phyloP scores from a whole-genome alignment of 2,797 vertebrate genomes.

The Silurus aristotelis region DNA sequence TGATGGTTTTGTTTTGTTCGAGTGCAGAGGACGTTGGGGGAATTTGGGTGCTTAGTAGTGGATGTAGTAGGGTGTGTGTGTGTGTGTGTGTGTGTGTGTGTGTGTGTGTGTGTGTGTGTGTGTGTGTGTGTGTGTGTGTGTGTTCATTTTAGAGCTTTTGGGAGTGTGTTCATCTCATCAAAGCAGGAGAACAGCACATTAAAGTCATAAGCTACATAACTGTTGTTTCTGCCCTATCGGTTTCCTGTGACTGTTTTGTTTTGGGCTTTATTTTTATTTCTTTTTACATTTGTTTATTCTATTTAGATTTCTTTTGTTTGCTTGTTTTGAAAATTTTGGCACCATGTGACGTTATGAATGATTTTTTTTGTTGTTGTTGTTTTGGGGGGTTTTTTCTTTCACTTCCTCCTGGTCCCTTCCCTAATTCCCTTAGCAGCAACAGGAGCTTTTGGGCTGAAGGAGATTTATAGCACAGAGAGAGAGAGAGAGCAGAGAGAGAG shows the following conservation, averaged over 20 bases:
- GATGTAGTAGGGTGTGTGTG: no score
- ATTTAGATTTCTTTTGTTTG: no score
- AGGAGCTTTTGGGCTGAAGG: conserved; percentile 16
- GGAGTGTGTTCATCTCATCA: not conserved
- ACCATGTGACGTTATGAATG: not conserved
- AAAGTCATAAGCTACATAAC: conserved; percentile 17
- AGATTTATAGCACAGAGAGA: conserved; percentile 36
- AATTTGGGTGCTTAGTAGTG: not conserved
- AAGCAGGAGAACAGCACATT: not conserved
- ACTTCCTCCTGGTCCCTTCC: not conserved
- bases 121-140: conserved; percentile 3
- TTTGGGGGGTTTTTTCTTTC: no score
- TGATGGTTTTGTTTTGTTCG: not conserved
- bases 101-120: conserved; percentile 2
- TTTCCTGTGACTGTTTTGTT: not conserved
- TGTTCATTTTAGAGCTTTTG: not conserved
- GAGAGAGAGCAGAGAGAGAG: not conserved
- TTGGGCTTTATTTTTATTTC: not conserved
- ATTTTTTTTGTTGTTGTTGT: not conserved
- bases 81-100: not conserved
- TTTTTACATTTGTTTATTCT: no score
- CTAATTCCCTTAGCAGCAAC: conserved; percentile 12
- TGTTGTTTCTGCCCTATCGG: not conserved
- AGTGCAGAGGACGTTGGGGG: not conserved
- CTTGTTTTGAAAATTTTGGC: not conserved